Evolutionary conservation across 2,797 vertebrate genomes (phyloP).

Genomic region (Eptatretus atami): DNA sequence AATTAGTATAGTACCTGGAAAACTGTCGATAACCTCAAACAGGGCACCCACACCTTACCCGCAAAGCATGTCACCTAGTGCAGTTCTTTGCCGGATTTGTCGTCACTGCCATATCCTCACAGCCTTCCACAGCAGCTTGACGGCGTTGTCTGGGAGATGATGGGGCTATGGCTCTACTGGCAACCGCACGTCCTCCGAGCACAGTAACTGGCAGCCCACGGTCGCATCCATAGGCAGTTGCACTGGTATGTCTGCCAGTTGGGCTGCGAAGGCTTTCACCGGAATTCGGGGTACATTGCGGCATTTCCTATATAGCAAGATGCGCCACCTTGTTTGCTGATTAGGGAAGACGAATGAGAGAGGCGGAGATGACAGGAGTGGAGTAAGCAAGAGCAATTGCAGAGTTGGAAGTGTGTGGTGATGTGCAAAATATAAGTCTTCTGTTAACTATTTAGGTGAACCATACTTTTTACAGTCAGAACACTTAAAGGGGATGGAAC

Average conservation of each 20-base stretch:
- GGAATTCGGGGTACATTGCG: conserved; percentile 57
- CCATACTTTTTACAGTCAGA: too few relatives aligned
- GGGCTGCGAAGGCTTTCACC: conserved; percentile 84
- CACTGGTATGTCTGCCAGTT: conserved; percentile 98
- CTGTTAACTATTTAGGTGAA: too few relatives aligned
- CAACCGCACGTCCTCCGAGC: conserved; percentile 49
- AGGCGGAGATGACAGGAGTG: too few relatives aligned
- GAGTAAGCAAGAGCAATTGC: too few relatives aligned
- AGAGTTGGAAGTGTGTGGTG: too few relatives aligned
- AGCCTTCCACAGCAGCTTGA: conserved; percentile 78
- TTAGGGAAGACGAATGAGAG: too few relatives aligned
- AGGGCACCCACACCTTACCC: conserved; percentile 23
- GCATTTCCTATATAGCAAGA: conserved; percentile 60
- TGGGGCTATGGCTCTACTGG: conserved; percentile 86
- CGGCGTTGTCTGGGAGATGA: conserved; percentile 39
- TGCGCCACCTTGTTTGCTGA: conserved; percentile 53
- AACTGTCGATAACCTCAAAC: too few relatives aligned
- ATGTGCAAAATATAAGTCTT: too few relatives aligned
- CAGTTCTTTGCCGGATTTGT: conserved; percentile 17
- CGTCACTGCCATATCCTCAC: conserved; percentile 92
- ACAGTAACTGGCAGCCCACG: conserved; percentile 75
- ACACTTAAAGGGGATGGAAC: too few relatives aligned
- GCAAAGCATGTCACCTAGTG: conserved; percentile 38
- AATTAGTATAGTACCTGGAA: too few relatives aligned
- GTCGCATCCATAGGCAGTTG: conserved; percentile 73